Conservation (phyloP, 2,888 invertebrate genomes). For the Ichneumoninae sp. region DNA sequence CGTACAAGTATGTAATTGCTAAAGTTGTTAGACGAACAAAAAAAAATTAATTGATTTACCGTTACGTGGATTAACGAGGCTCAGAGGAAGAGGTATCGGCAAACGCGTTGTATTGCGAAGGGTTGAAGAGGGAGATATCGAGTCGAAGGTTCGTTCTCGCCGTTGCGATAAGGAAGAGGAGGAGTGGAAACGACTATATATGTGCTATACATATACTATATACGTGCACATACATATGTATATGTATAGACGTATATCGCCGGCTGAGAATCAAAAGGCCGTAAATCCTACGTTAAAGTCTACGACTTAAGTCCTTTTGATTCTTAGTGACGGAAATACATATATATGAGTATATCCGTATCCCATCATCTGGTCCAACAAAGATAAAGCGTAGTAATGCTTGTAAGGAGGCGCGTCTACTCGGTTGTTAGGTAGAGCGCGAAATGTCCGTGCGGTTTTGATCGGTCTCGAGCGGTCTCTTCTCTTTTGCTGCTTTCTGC, state of each 20-base stretch:
- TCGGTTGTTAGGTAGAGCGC: conserved; percentile 65
- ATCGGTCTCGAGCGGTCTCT: conserved; percentile 62
- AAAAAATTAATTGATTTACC: conserved; percentile 8
- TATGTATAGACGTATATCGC: neutral
- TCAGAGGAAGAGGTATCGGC: conserved; percentile 3
- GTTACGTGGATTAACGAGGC: conserved; percentile 41
- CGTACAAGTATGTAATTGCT: conserved; percentile 56
- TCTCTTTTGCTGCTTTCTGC: conserved; percentile 60
- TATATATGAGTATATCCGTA: conserved; percentile 42
- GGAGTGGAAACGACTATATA: neutral
- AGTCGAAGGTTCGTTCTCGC: conserved; percentile 54
- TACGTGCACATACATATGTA: neutral
- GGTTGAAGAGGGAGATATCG: conserved; percentile 32
- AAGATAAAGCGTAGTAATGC: conserved; percentile 67
- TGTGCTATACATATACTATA: neutral
- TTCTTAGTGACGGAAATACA: neutral
- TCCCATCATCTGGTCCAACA: conserved; percentile 64
- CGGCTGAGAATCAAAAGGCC: neutral
- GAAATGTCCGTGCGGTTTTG: conserved; percentile 66
- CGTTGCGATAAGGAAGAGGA: conserved; percentile 36
- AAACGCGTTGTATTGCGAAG: conserved; percentile 26
- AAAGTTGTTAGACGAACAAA: conserved; percentile 9
- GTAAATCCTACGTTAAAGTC: neutral
- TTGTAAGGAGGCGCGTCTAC: conserved; percentile 63
- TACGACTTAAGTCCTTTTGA: neutral